Percentiles rank a stretch among this genome's conserved stretches.
Evolutionary conservation across 2,888 invertebrate genomes (phyloP).

Genomic region (Timema podura): DNA sequence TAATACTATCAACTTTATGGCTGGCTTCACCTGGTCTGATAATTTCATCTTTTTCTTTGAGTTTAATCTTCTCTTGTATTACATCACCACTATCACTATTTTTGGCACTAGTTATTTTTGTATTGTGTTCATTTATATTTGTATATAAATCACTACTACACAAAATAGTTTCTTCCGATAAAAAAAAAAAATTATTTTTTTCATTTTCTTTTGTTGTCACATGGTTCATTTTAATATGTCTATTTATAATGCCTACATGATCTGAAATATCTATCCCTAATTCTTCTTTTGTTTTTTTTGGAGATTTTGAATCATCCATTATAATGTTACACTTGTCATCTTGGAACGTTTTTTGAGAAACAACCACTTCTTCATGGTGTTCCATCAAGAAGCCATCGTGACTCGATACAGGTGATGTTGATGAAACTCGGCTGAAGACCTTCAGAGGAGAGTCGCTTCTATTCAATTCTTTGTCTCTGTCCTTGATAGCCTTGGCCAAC

Average conservation of each 20-base stretch:
- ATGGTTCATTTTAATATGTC: neutral
- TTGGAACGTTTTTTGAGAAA: neutral
- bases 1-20: neutral
- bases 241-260: too few species aligned
- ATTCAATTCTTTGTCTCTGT: slow-evolving; percentile 40
- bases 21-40: neutral
- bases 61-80: too few species aligned
- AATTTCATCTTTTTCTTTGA: neutral
- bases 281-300: too few species aligned
- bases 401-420: neutral
- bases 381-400: neutral
- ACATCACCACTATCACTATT: too few species aligned
- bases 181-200: too few species aligned
- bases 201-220: too few species aligned
- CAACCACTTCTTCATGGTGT: neutral
- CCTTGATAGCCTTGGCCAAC: slow-evolving; percentile 43
- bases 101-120: too few species aligned
- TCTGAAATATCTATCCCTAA: too few species aligned
- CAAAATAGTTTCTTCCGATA: too few species aligned
- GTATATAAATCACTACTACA: too few species aligned
- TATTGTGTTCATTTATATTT: too few species aligned
- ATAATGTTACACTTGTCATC: neutral
- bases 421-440: slow-evolving; percentile 2
- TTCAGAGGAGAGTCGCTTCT: slow-evolving; percentile 31
- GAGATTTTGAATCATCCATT: neutral